phyloP scores from a whole-genome alignment of 2,113 vertebrate genomes.

The Nothoprocta perdicaria region DNA sequence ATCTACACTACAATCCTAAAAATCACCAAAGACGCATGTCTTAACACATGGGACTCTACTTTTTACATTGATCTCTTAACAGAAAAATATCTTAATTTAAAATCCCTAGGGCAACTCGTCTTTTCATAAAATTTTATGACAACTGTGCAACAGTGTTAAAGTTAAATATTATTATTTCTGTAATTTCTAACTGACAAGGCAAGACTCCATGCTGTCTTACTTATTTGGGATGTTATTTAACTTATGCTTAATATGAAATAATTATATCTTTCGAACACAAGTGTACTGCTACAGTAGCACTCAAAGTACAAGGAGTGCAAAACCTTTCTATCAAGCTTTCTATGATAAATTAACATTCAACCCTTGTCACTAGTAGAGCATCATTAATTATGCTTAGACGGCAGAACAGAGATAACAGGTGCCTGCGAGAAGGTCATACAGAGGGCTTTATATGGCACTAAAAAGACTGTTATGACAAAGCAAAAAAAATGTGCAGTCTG shows the following conservation, averaged over 20 bases:
- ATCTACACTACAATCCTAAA: not conserved
- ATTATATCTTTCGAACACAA: conserved; percentile 13
- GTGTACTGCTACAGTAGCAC: not conserved
- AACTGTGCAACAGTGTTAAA: not conserved
- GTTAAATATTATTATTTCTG: not conserved
- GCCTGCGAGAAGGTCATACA: conserved; percentile 26
- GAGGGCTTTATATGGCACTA: conserved; percentile 24
- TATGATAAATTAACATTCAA: conserved; percentile 74
- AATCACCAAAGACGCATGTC: not conserved
- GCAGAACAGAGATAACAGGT: conserved; percentile 71
- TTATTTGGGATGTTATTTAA: not conserved
- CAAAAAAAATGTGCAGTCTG: not conserved
- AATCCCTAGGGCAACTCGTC: not conserved
- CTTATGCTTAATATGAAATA: conserved; percentile 12
- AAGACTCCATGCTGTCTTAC: not conserved
- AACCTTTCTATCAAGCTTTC: conserved; percentile 19
- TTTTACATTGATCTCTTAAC: not conserved
- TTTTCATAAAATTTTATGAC: not conserved
- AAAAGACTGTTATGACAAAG: not conserved
- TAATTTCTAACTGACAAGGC: not conserved
- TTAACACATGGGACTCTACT: not conserved
- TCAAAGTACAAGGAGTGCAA: conserved; percentile 10
- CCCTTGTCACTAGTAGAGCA: conserved; percentile 44
- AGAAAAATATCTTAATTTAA: not conserved
- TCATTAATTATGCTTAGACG: conserved; percentile 74